Evolutionary conservation across 2,797 vertebrate genomes (phyloP), one percentile per base, ranked within the genome.

Genomic region (Galago senegalensis): DNA sequence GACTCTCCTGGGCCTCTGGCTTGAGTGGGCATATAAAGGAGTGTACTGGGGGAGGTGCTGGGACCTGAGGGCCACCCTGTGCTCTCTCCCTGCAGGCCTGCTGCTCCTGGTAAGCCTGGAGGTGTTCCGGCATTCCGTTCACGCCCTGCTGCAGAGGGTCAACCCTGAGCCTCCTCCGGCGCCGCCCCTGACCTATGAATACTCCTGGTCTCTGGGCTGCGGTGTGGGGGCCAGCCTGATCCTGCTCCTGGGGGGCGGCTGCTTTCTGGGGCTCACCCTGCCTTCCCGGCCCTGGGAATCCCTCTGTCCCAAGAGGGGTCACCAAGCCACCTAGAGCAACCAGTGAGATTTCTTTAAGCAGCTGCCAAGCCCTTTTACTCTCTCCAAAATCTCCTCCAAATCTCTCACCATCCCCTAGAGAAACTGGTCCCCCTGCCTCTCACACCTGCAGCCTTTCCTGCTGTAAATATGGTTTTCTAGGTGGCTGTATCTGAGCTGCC

Each of bases 131-230:
- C 99, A 99, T 94, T 99, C 99, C 0, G 99, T 99, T 13, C 91
- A 98, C 80, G 98, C 98, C 34, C 96, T 99, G 72, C 95, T 99
- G 96, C 98, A 98, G 97, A 99, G 98, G 5, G 98, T 99, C 92
- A 98, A 98, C 97, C 97, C 98, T 0, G 94, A 99, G 72, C 98
- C 99, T 0, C 61, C 86, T 9, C 86, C 5, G 0, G 83, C 81
- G 17, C 97, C 97, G 0, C 91, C 82, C 56, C 98, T 99, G 76
- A 98, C 99, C 96, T 99, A 99, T 0, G 99, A 99, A 89, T 98
- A 99, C 92, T 99, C 99, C 92, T 99, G 99, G 99, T 99, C 99
- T 0, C 98, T 99, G 97, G 98, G 98, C 79, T 99, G 99, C 2
- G 98, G 99, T 9, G 98, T 99, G 80, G 99, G 98, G 0, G 99